Base-by-base conservation (phyloP, 2,888 invertebrate species). In the Orthonevra nobilis region DNA sequence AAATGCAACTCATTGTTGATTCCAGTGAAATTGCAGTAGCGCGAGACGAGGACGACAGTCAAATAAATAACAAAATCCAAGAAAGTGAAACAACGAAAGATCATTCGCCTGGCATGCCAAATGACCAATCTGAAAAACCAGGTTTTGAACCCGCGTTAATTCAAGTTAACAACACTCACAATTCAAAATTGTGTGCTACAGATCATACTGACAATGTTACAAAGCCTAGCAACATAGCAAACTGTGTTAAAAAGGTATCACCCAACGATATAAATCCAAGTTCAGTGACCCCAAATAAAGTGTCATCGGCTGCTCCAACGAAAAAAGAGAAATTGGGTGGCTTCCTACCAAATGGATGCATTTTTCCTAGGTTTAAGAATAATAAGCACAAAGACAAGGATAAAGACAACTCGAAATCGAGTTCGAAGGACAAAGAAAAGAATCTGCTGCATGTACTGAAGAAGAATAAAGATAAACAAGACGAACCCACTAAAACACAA, bases 271-370 rank as follows among this genome's bases (percentile, higher is more conserved):
- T 34, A 5, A 56, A 46, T 48, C 32, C 75, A 26, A 75, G 75
- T 32, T 54, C 77, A 4, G 63, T 69, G 3, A 7, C 73, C 20
- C 34, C 63, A 32, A 81, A 74, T 7, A 64, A 74, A 42, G 36
- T 77, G 0, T 42, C 81, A 46, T 48, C 83, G 9, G 61, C 84
- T 48, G 82, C 84, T 19, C 85, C 87, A 2, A 82, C 84, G 10
- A 89, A 89, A 82, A 89, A 88, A 72, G 88, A 89, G 42, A 89
- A 89, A 81, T 82, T 89, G n/a, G 87, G 86, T 28, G 88, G 89
- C 6, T 89, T 89, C 77, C 82, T 89, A 77, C 89, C 88, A 54
- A 89, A 89, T 66, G 88, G 88, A 61, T 89, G 88, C 74, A 88
- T 89, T 81, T 89, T 89, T 82, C 88, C 88, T 75, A 86, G 88